Evolutionary conservation across 2,888 invertebrate species (phyloP).

Genomic region (Leptopilina myrica): DNA sequence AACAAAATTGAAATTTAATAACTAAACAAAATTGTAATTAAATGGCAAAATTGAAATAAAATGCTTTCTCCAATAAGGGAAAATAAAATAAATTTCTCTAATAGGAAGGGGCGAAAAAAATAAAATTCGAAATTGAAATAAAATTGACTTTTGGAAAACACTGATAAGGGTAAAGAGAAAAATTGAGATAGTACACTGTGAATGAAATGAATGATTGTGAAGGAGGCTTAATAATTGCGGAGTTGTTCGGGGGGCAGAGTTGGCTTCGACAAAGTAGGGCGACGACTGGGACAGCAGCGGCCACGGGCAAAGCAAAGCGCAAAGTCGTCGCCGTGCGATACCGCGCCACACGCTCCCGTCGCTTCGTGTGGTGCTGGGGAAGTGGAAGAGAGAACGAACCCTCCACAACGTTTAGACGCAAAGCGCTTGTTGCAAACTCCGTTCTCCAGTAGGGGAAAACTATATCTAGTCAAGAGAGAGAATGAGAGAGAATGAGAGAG

Average conservation of each 20-base stretch:
- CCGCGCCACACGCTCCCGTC: slow-evolving; percentile 57
- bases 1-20: too few relatives aligned
- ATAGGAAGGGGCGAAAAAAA: too few relatives aligned
- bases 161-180: neutral
- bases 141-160: too few relatives aligned
- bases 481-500: too few relatives aligned
- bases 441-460: slow-evolving; percentile 68
- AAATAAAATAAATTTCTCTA: too few relatives aligned
- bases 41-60: too few relatives aligned
- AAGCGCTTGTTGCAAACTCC: slow-evolving; percentile 52
- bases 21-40: too few relatives aligned
- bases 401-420: slow-evolving; percentile 60
- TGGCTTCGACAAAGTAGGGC: slow-evolving; percentile 76
- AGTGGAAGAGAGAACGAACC: slow-evolving; percentile 64
- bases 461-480: slow-evolving; percentile 39
- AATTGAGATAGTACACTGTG: neutral
- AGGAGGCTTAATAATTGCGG: slow-evolving; percentile 48
- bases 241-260: slow-evolving; percentile 49
- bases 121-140: too few relatives aligned
- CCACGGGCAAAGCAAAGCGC: slow-evolving; percentile 71
- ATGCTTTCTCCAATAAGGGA: too few relatives aligned
- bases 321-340: slow-evolving; percentile 65
- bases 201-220: neutral
- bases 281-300: slow-evolving; percentile 75
- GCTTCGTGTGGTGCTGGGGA: slow-evolving; percentile 66